phyloP scores from a whole-genome alignment of 2,113 vertebrate species.

The Myrmecobius fasciatus region DNA sequence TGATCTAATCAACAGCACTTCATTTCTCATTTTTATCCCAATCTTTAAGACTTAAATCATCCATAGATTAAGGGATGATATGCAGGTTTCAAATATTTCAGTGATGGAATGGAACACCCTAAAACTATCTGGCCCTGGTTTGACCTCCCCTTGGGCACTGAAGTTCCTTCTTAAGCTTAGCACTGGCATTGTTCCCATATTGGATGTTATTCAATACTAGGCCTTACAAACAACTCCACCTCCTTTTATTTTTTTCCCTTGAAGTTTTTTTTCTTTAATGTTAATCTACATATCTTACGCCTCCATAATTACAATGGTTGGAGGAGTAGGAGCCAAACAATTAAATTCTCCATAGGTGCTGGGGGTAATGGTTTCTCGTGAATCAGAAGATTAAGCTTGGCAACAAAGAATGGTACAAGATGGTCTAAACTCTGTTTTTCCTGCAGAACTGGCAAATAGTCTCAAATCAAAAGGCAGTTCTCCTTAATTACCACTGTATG shows the following conservation, averaged over 20 bases:
- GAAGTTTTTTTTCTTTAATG: constrained; percentile 64
- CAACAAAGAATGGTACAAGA: constrained; percentile 86
- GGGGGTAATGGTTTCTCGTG: constrained; percentile 83
- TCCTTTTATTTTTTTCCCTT: constrained; percentile 72
- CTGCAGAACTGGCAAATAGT: constrained; percentile 86
- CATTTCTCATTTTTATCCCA: constrained; percentile 26
- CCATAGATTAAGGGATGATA: not conserved
- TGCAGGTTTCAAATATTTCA: constrained; percentile 32
- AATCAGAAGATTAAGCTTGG: constrained; percentile 86
- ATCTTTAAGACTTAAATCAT: not conserved
- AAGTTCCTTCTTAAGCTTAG: constrained; percentile 65
- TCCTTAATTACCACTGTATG: constrained; percentile 90
- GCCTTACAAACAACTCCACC: constrained; percentile 76
- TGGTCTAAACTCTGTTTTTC: constrained; percentile 87
- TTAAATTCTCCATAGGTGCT: constrained; percentile 87
- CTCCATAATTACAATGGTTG: constrained; percentile 84
- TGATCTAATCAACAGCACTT: constrained; percentile 28
- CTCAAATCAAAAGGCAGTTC: constrained; percentile 88
- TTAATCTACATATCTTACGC: constrained; percentile 79
- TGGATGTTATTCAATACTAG: constrained; percentile 78
- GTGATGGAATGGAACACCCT: constrained; percentile 41
- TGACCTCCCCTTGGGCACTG: constrained; percentile 65
- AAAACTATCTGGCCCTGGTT: constrained; percentile 45
- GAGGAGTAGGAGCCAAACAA: constrained; percentile 84
- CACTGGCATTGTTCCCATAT: constrained; percentile 72